Conservation (phyloP, 2,113 vertebrate genomes). For the human region GRCh38 chr4:23954001-23954500, state of each 20-base stretch:
- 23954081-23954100: not conserved
- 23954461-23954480: not conserved
- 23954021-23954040: not conserved
- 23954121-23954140: constrained; percentile 30
- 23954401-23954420: constrained; percentile 61
- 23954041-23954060: not conserved
- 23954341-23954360: constrained; percentile 67
- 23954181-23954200: not conserved
- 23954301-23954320: constrained; percentile 69
- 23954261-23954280: constrained; percentile 48
- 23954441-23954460: constrained; percentile 52
- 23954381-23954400: constrained; percentile 62
- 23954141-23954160: constrained; percentile 9
- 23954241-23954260: constrained; percentile 64
- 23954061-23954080: not conserved
- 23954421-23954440: constrained; percentile 67
- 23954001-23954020: not conserved
- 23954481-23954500: not conserved
- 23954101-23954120: not conserved
- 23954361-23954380: constrained; percentile 73
- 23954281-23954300: constrained; percentile 66
- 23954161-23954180: not conserved
- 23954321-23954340: constrained; percentile 58
- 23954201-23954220: not conserved
- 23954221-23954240: not conserved